A percentile compares a stretch with the other conserved stretches of the same genome.
Conservation (phyloP, 2,113 vertebrate species). For the Cynopterus brachyotis region DNA sequence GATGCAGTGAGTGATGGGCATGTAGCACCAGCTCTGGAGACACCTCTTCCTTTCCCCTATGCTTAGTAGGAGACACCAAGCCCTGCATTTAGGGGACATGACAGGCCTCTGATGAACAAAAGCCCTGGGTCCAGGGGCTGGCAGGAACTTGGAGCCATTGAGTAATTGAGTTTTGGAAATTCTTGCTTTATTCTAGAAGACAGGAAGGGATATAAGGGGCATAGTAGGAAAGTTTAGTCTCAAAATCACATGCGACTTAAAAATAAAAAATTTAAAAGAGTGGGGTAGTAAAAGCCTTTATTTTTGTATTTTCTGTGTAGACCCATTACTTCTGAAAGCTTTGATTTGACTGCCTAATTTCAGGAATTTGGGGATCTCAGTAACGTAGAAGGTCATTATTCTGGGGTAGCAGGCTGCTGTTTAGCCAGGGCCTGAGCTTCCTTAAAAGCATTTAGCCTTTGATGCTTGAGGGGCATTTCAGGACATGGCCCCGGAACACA, state of each 20-base stretch:
- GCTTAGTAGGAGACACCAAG: neutral
- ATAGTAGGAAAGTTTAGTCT: neutral
- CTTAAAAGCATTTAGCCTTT: neutral
- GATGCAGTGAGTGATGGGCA: neutral
- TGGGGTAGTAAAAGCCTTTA: neutral
- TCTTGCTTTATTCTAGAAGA: neutral
- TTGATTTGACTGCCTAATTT: neutral
- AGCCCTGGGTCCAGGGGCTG: neutral
- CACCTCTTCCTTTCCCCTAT: neutral
- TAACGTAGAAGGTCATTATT: neutral
- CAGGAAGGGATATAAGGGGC: neutral
- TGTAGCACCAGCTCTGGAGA: too few relatives aligned
- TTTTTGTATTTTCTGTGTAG: neutral
- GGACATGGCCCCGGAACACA: neutral
- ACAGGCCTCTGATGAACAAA: neutral
- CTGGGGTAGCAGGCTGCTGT: neutral
- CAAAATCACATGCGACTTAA: constrained; percentile 2
- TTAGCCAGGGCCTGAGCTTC: neutral
- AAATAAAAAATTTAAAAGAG: neutral
- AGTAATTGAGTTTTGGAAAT: neutral
- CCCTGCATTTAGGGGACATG: neutral
- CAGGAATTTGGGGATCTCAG: neutral
- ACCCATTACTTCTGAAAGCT: neutral
- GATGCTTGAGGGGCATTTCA: neutral
- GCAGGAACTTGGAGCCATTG: neutral